Base-by-base conservation (phyloP, 2,113 vertebrate species). In the Ceyx melanurus region DNA sequence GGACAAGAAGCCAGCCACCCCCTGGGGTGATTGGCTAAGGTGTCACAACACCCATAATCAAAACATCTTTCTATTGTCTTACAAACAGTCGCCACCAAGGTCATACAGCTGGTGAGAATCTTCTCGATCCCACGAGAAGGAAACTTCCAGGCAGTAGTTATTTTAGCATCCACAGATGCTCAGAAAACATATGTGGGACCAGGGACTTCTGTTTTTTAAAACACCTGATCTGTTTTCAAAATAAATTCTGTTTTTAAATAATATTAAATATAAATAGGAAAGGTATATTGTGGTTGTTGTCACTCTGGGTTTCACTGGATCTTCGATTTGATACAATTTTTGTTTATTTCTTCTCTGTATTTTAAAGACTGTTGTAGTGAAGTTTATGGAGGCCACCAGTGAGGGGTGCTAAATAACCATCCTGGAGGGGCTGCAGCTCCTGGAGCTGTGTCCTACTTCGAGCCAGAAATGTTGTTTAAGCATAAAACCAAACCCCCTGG, bases 381-480 rank as follows among this genome's bases (percentile, higher is more conserved):
- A 20, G 53, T 94, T 91, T 68, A 76, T 60, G 48, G 51, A 56
- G 31, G 25, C 77, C 31, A 60, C 95, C 95, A 93, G 95, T 64
- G 93, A 95, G 93, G 73, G 96, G 70, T 91, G 92, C 95, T 96
- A 50, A 54, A 10, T 45, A 82, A 91, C 88, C 61, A 43, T 20
- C 35, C 28, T 86, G 45, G 82, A 64, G 67, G 71, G 22, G 15
- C 68, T 88, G 68, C 33, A 37, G 29, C 68, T 90, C 43, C 53
- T 33, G 33, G 31, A 82, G 76, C 42, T 31, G 7, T 61, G 33
- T 72, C 68, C 42, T 61, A 11, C 48, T 86, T n/a, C 5, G 28
- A 92, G 85, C 58, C 33, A 35, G 46, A 76, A 89, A 77, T 76
- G 43, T 51, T 13, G 18, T 43, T 87, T 86, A 86, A 83, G 66